Evolutionary conservation across 2,113 vertebrate species (phyloP).

Genomic region (Ammodytes marinus): DNA sequence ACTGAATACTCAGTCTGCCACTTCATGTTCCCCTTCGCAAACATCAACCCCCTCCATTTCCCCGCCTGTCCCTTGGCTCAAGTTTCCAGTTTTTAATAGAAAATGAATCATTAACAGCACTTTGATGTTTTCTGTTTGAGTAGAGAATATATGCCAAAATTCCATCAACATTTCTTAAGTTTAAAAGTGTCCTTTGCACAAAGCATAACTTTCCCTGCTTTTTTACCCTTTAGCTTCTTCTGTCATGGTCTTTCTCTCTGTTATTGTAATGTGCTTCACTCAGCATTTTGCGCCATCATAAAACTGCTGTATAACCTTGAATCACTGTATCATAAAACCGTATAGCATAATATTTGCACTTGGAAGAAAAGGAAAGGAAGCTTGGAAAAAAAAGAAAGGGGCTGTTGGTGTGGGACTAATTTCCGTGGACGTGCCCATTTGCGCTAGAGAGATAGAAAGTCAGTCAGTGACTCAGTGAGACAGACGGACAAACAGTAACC

Average conservation of each 20-base stretch:
- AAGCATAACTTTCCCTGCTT: not conserved
- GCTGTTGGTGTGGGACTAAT: not conserved
- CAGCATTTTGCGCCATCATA: constrained; percentile 32
- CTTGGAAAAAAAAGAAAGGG: not conserved
- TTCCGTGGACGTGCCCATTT: not conserved
- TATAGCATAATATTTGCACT: constrained; percentile 47
- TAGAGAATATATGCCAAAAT: not conserved
- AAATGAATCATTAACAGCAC: no score
- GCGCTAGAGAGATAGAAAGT: not conserved
- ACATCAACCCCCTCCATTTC: constrained; percentile 39
- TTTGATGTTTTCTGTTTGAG: not conserved
- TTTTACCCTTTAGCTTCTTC: not conserved
- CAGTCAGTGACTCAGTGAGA: not conserved
- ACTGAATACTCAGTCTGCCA: constrained; percentile 68
- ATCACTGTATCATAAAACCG: constrained; percentile 38
- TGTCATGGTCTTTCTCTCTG: not conserved
- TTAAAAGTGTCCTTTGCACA: not conserved
- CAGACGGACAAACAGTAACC: not conserved
- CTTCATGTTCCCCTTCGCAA: constrained; percentile 52
- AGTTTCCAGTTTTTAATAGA: constrained; percentile 5
- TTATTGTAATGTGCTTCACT: constrained; percentile 23
- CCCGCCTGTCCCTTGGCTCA: not conserved
- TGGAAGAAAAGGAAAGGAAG: not conserved
- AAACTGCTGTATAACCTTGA: constrained; percentile 41
- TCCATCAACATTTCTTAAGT: not conserved